A percentile compares a stretch with the other conserved stretches of the same genome.
These are phyloP conservation scores for Uropetala carovei DNA, from an alignment of 2,888 invertebrate species.

Conservation along the genomic window DNA sequence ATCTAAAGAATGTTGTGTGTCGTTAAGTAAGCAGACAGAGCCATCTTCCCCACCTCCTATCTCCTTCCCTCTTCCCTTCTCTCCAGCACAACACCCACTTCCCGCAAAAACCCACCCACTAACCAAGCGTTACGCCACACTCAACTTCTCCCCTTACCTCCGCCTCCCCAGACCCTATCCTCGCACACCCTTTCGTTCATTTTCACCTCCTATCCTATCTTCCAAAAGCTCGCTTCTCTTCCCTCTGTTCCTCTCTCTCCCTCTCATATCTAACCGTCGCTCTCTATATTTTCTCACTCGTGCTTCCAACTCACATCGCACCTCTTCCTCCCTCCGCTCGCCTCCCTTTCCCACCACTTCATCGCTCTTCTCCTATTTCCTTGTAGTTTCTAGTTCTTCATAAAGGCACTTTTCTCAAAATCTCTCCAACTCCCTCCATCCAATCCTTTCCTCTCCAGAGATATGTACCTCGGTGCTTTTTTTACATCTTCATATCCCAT, in stretches of 20 bases:
- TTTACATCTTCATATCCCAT: not conserved
- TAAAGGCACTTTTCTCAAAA: not conserved
- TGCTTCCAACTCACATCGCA: not conserved
- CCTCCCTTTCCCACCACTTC: not conserved
- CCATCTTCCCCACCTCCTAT: not conserved
- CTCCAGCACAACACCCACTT: not conserved
- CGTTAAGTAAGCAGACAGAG: constrained; percentile 28
- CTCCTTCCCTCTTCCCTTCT: not conserved
- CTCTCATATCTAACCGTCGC: not conserved
- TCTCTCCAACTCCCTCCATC: not conserved
- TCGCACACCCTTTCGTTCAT: too few relatives aligned
- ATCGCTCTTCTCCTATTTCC: not conserved
- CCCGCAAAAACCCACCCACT: not conserved
- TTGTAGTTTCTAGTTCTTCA: too few relatives aligned
- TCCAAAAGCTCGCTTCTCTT: too few relatives aligned
- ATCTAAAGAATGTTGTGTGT: constrained; percentile 6
- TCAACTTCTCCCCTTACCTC: not conserved
- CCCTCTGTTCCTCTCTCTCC: not conserved
- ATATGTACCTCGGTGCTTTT: not conserved
- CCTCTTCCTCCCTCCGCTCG: not conserved
- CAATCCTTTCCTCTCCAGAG: not conserved
- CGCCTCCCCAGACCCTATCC: not conserved
- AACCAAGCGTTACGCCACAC: not conserved
- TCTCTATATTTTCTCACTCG: not conserved
- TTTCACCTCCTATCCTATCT: too few relatives aligned